Conservation (phyloP, 2,888 invertebrate species). For the Cerceris rybyensis region DNA sequence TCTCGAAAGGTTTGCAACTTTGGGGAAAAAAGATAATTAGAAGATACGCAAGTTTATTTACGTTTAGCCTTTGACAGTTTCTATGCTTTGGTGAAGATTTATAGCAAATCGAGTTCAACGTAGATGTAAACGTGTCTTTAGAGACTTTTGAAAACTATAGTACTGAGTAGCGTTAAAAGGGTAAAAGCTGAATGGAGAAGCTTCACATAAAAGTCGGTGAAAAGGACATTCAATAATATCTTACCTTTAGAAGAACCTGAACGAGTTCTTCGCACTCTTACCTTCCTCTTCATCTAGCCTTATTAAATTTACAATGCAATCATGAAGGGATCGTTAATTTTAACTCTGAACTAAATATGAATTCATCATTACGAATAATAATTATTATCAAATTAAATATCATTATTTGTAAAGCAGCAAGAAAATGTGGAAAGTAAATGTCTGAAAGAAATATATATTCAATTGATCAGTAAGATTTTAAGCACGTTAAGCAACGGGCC, state of each 20-base stretch:
- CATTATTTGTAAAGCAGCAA: too few relatives aligned
- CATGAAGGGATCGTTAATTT: background rate
- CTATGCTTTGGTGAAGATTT: background rate
- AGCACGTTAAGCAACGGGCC: too few relatives aligned
- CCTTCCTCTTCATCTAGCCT: background rate
- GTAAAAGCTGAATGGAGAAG: background rate
- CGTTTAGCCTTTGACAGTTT: too few relatives aligned
- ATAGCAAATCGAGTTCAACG: background rate
- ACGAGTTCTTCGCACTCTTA: background rate
- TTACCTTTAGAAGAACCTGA: background rate
- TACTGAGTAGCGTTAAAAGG: background rate
- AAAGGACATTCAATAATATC: background rate
- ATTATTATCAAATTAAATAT: too few relatives aligned
- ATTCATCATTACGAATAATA: too few relatives aligned
- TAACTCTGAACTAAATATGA: too few relatives aligned
- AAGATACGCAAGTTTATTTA: too few relatives aligned
- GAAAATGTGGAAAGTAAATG: too few relatives aligned
- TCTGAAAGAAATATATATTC: too few relatives aligned
- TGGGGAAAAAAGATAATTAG: too few relatives aligned
- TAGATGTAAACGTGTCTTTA: background rate
- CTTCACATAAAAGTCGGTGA: background rate
- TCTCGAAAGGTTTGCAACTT: too few relatives aligned
- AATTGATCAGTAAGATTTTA: too few relatives aligned
- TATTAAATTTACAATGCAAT: background rate
- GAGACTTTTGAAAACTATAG: background rate